Conservation (phyloP, 2,888 invertebrate genomes). For the Timema podura region DNA sequence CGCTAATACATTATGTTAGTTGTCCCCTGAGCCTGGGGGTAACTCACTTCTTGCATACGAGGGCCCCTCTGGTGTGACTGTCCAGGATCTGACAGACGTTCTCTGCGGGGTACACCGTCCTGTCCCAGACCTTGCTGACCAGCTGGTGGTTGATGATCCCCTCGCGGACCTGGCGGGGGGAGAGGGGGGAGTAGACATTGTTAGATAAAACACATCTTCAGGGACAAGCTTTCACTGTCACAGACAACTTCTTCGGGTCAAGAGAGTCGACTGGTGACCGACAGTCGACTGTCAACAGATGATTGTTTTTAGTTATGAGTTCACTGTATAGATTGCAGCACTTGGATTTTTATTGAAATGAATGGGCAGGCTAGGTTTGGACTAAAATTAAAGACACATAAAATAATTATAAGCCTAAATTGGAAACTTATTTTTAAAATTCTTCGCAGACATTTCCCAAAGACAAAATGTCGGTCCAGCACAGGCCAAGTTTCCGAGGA, state of each 20-base stretch:
- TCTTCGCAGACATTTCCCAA: not conserved
- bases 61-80: constrained; percentile 6
- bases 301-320: too few relatives aligned
- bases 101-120: constrained; percentile 50
- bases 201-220: not conserved
- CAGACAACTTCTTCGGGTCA: too few relatives aligned
- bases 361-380: not conserved
- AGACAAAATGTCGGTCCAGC: too few relatives aligned
- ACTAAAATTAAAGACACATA: not conserved
- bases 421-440: not conserved
- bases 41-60: constrained; percentile 3
- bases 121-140: constrained; percentile 57
- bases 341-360: too few relatives aligned
- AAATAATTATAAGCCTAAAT: not conserved
- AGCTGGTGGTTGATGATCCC: constrained; percentile 56
- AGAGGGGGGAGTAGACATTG: not conserved
- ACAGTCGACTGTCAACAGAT: too few relatives aligned
- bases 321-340: too few relatives aligned
- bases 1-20: not conserved
- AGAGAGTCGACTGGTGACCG: too few relatives aligned
- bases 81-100: constrained; percentile 53
- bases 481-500: not conserved
- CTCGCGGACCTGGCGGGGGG: constrained; percentile 51
- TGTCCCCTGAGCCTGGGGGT: too few relatives aligned
- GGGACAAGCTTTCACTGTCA: too few relatives aligned